Evolutionary conservation across 2,888 invertebrate species (phyloP).

Genomic region (Miltochrista miniata): DNA sequence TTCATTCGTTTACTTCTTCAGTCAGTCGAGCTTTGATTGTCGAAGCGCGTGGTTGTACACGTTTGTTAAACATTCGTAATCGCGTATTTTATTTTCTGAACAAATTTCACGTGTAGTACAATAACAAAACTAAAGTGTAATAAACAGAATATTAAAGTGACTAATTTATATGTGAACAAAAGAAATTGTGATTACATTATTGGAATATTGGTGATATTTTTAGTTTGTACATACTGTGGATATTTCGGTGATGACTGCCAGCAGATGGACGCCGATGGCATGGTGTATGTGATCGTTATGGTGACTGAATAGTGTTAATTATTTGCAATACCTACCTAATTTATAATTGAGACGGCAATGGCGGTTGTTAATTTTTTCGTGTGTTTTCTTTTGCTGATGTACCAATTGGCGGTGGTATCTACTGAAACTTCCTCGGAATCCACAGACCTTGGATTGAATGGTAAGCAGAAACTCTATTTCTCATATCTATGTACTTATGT

Average conservation of each 20-base stretch:
- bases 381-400: constrained; percentile 68
- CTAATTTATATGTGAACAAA: constrained; percentile 26
- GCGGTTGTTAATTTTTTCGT: constrained; percentile 73
- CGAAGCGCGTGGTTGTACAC: constrained; percentile 10
- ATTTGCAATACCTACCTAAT: constrained; percentile 59
- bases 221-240: constrained; percentile 37
- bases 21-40: constrained; percentile 55
- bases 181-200: constrained; percentile 41
- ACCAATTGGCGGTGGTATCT: constrained; percentile 63
- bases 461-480: constrained; percentile 41
- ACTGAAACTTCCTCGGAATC: constrained; percentile 71
- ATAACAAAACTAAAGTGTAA: constrained; percentile 32
- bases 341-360: constrained; percentile 65
- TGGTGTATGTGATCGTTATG: constrained; percentile 51
- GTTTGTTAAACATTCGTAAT: constrained; percentile 29
- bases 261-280: constrained; percentile 40
- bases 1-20: constrained; percentile 34
- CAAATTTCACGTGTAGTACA: constrained; percentile 41
- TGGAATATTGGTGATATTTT: constrained; percentile 46
- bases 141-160: constrained; percentile 27
- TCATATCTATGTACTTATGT: not conserved
- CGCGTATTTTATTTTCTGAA: constrained; percentile 55
- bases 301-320: constrained; percentile 60
- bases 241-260: constrained; percentile 58
- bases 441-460: constrained; percentile 64